Evolutionary conservation across 2,888 invertebrate genomes (phyloP).

Genomic region (Uloborus plumipes): DNA sequence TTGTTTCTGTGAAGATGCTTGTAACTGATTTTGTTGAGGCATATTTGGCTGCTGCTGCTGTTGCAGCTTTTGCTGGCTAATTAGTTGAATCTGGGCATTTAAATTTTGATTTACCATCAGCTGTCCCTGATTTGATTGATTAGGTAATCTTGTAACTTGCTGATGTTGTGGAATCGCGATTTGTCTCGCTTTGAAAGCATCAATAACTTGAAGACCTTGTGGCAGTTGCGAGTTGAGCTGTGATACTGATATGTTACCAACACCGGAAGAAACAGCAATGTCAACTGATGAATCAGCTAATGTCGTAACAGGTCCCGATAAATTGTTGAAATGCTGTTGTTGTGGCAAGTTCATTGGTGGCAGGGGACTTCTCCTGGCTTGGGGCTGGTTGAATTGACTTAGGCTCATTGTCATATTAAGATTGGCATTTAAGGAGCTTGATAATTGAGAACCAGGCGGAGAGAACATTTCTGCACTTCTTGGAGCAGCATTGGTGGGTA

Average conservation of each 20-base stretch:
- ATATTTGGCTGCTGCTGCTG: constrained; percentile 65
- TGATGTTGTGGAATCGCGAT: constrained; percentile 31
- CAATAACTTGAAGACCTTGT: constrained; percentile 49
- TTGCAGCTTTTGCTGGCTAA: constrained; percentile 53
- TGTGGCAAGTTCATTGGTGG: constrained; percentile 36
- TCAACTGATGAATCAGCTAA: constrained; percentile 69
- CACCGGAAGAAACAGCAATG: constrained; percentile 68
- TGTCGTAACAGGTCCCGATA: constrained; percentile 40
- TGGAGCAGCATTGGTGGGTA: constrained; percentile 47
- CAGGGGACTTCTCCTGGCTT: constrained; percentile 38
- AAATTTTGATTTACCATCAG: constrained; percentile 34
- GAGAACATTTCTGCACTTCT: constrained; percentile 48
- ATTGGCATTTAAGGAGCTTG: constrained; percentile 37
- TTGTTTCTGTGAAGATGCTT: constrained; percentile 69
- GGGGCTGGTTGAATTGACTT: constrained; percentile 53
- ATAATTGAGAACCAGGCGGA: constrained; percentile 44
- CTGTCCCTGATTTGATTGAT: constrained; percentile 41
- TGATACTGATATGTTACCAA: constrained; percentile 70
- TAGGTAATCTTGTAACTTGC: constrained; percentile 20
- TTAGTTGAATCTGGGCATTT: constrained; percentile 42
- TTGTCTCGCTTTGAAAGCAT: constrained; percentile 58
- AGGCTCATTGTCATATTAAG: constrained; percentile 53
- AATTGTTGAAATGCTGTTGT: constrained; percentile 51
- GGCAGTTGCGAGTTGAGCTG: constrained; percentile 46
- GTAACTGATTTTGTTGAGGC: constrained; percentile 42